Evolutionary conservation across 2,797 vertebrate genomes (phyloP), one percentile per base, ranked within the genome.

Genomic region (Myoxocephalus aenaeus): DNA sequence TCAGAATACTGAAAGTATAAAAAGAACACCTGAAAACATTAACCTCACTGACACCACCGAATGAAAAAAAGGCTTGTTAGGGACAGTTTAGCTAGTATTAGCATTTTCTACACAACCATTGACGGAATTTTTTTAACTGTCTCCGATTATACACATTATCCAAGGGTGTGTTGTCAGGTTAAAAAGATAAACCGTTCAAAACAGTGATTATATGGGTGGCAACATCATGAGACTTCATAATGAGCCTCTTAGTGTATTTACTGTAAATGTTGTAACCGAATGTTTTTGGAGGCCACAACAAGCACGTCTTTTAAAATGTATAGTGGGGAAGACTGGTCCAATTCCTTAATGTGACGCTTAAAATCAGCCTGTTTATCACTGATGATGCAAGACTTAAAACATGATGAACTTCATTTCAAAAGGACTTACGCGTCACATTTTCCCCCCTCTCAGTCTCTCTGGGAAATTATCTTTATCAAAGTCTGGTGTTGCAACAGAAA

Each of bases 201-300:
- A 63, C 56, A 75, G 44, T 57, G 36, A 40, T 36, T 42, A 50
- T 63, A 34, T 34, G 36, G 46, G 54, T 2, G 15, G 4, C 15
- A 59, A 42, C 42, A 59, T 73, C 32, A 65, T 10, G 20, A 61
- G 57, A 57, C 48, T 53, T 18, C 14, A 32, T n/a, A 32, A 53
- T 50, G 29, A 69, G n/a, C 11, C 9, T 32, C 3, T 0, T 22
- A 10, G 54, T 77, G 9, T 86, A 65, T 87, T 84, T 86, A 85
- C 73, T 78, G 82, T 87, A 85, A 85, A 74, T 44, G 9, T 34
- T 34, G 34, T 34, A 34, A 34, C 34, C 34, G 4, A 7, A 34
- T 34, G 34, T 34, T 34, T 34, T 34, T 34, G 1, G 7, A 20
- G 5, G 1, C n/a, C 20, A n/a, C 18, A 46, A 50, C 42, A 46